Conservation (phyloP, 2,888 invertebrate species). For the Ephialtes manifestator region DNA sequence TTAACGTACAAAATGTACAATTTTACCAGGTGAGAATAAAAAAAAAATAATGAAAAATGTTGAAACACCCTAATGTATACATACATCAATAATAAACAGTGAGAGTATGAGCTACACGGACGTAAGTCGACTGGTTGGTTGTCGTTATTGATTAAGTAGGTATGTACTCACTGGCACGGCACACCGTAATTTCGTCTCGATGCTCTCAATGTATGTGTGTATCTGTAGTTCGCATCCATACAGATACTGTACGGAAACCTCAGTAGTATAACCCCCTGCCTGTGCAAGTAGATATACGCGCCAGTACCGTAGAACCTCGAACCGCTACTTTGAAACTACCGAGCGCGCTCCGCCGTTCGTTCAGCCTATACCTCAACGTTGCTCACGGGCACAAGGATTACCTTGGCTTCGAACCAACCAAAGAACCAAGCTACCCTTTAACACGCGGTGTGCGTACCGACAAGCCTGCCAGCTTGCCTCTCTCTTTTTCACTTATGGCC, state of each 20-base stretch:
- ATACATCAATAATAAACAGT: too few relatives aligned
- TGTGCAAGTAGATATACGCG: conserved; percentile 13
- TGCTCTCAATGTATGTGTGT: conserved; percentile 16
- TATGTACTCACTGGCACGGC: conserved; percentile 70
- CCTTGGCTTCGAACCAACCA: conserved; percentile 60
- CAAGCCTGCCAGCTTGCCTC: conserved; percentile 21
- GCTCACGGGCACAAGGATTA: conserved; percentile 45
- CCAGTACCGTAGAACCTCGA: conserved; percentile 43
- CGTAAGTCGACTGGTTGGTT: conserved; percentile 72
- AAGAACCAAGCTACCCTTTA: conserved; percentile 40
- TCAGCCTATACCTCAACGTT: not conserved
- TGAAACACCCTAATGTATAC: too few relatives aligned
- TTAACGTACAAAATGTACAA: too few relatives aligned
- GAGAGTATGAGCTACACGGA: conserved; percentile 1
- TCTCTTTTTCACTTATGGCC: conserved; percentile 42
- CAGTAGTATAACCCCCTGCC: not conserved
- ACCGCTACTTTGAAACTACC: conserved; percentile 49
- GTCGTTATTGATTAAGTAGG: conserved; percentile 79
- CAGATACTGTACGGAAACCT: conserved; percentile 4
- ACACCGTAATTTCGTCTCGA: conserved; percentile 66
- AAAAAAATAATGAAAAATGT: too few relatives aligned
- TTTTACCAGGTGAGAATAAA: too few relatives aligned
- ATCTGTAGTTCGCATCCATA: not conserved
- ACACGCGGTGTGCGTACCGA: conserved; percentile 38
- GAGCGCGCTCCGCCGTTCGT: conserved; percentile 25